These are phyloP conservation scores for Hipposideros armiger DNA, from an alignment of 2,113 vertebrate genomes.

Conservation along the genomic window DNA sequence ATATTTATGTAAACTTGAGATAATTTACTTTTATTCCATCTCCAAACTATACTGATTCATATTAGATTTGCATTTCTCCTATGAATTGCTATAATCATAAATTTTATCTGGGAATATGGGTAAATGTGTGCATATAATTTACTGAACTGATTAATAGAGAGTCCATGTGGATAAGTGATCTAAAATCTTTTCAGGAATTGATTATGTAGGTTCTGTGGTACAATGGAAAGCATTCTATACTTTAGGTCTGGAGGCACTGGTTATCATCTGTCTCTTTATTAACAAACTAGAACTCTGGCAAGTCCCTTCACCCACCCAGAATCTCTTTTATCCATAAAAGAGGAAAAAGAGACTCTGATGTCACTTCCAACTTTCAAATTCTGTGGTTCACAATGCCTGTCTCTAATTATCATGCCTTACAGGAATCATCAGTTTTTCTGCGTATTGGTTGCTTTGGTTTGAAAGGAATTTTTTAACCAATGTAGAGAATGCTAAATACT, in stretches of 20 bases:
- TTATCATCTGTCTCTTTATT: neutral
- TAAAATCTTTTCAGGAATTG: conserved; percentile 19
- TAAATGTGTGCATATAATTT: neutral
- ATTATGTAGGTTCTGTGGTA: neutral
- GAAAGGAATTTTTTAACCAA: neutral
- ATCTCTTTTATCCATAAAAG: neutral
- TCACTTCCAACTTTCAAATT: conserved; percentile 32
- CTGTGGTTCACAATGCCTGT: neutral
- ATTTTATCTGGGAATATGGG: neutral
- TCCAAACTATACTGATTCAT: neutral
- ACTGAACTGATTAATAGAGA: neutral
- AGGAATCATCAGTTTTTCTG: neutral
- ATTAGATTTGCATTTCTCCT: neutral
- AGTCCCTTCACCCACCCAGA: neutral
- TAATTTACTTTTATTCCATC: conserved; percentile 9
- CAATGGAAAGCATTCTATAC: neutral
- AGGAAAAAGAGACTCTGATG: neutral
- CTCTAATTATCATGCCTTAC: neutral
- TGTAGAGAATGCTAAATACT: conserved; percentile 7
- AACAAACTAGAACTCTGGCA: neutral
- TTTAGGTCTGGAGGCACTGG: neutral
- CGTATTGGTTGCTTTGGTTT: neutral
- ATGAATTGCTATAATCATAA: neutral
- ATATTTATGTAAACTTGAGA: neutral
- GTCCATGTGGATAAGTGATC: neutral